A percentile compares a stretch with the other conserved stretches of the same genome.
phyloP scores from a whole-genome alignment of 2,888 invertebrate genomes.

The Schizotus pectinicornis region DNA sequence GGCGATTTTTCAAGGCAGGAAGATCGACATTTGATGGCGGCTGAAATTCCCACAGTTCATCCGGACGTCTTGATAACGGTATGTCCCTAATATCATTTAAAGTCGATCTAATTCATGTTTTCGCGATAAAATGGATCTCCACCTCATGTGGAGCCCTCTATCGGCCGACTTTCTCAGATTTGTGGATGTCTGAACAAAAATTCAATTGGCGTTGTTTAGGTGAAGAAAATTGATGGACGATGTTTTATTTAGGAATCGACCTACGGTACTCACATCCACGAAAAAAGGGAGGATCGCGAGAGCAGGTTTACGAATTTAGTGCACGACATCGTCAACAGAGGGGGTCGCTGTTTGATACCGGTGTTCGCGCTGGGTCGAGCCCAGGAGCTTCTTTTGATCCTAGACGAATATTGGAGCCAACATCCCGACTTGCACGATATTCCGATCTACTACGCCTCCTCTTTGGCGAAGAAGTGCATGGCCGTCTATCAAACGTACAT shows the following conservation, averaged over 20 bases:
- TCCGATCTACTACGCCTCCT: conserved; percentile 99
- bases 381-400: conserved; percentile 91
- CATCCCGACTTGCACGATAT: conserved; percentile 98
- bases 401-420: conserved; percentile 97
- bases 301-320: conserved; percentile 91
- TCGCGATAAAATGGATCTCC: too few relatives aligned
- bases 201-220: too few relatives aligned
- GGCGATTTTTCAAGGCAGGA: conserved; percentile 99
- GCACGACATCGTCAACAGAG: conserved; percentile 93
- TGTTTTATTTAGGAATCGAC: conserved; percentile 81
- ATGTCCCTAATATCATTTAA: conserved; percentile 35
- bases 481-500: conserved; percentile 99
- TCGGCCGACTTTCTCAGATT: too few relatives aligned
- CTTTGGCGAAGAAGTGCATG: conserved; percentile 99
- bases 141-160: too few relatives aligned
- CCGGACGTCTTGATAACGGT: conserved; percentile 97
- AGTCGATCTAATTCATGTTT: too few relatives aligned
- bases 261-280: conserved; percentile 99
- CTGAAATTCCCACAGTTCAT: conserved; percentile 94
- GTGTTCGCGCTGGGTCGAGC: conserved; percentile 98
- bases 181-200: too few relatives aligned
- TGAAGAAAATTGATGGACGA: too few relatives aligned
- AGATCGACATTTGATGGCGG: conserved; percentile 98
- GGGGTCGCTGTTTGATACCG: conserved; percentile 98
- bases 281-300: conserved; percentile 96